Evolutionary conservation across 2,113 vertebrate species (phyloP).

Genomic region (Cheirogaleus medius): DNA sequence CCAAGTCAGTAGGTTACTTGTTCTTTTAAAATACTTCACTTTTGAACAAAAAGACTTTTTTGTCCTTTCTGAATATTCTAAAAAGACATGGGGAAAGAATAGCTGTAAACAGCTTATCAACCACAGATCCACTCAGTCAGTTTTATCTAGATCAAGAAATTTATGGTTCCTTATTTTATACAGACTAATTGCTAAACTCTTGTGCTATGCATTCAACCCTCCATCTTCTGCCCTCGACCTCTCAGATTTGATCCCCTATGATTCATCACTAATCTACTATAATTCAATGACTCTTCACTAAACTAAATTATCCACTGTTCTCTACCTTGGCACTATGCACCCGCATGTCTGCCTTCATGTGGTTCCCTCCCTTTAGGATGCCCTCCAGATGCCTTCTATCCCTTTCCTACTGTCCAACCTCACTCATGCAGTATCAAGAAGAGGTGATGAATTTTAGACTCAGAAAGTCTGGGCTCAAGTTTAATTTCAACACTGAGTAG

Average conservation of each 20-base stretch:
- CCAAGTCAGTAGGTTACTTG: background rate
- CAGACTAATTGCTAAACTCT: background rate
- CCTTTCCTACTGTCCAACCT: background rate
- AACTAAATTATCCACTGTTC: background rate
- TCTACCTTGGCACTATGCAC: background rate
- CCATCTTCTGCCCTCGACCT: background rate
- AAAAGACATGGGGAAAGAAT: background rate
- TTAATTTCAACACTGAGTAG: background rate
- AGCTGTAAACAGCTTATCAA: background rate
- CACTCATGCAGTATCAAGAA: background rate
- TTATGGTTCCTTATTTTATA: background rate
- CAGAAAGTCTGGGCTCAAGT: background rate
- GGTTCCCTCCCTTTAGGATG: background rate
- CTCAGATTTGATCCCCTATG: background rate
- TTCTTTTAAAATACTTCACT: background rate
- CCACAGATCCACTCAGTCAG: background rate
- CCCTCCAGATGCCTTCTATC: background rate
- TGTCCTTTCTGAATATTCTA: background rate
- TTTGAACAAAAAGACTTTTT: background rate
- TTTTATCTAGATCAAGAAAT: conserved; percentile 33
- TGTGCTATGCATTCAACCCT: background rate
- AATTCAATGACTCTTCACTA: background rate
- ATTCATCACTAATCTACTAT: too few relatives aligned
- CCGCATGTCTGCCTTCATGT: accelerated
- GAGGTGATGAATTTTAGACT: background rate